Evolutionary conservation across 2,797 vertebrate species (phyloP).

Genomic region (Ctenopoma kingsleyae): DNA sequence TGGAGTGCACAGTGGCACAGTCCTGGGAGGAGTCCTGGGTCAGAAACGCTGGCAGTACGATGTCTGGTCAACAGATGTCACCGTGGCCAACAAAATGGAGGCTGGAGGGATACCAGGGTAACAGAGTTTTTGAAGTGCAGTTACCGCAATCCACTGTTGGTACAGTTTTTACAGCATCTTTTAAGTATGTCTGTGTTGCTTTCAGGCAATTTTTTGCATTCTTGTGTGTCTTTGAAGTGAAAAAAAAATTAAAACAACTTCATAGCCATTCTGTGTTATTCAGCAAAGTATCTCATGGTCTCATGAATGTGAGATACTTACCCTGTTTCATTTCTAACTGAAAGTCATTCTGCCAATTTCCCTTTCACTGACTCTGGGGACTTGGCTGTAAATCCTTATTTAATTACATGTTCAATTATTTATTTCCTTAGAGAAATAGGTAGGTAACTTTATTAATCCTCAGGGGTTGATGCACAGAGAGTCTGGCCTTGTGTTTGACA

Average conservation of each 20-base stretch:
- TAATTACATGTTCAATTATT: no score
- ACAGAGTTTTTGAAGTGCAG: background rate
- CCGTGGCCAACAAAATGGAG: slow-evolving; percentile 97
- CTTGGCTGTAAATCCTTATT: no score
- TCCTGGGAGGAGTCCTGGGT: slow-evolving; percentile 93
- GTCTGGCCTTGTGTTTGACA: background rate
- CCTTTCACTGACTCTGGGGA: no score
- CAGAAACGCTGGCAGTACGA: slow-evolving; percentile 98
- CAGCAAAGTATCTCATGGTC: no score
- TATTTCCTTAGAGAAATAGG: no score
- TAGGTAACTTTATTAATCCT: background rate
- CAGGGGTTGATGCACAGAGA: background rate
- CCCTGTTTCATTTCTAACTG: no score
- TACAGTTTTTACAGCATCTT: background rate
- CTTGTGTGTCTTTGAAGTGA: background rate
- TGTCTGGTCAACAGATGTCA: slow-evolving; percentile 96
- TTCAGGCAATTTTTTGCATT: background rate
- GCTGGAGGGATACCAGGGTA: slow-evolving; percentile 95
- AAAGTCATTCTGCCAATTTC: no score
- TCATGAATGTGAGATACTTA: no score
- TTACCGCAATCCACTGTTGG: background rate
- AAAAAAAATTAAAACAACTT: background rate
- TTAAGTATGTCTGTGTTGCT: background rate
- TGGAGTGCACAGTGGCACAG: slow-evolving; percentile 93
- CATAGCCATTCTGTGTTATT: no score